Evolutionary conservation across 1,140 invertebrate species (phyloP), one percentile per base, ranked within the genome.

Genomic region (Tetragnatha versicolor): DNA sequence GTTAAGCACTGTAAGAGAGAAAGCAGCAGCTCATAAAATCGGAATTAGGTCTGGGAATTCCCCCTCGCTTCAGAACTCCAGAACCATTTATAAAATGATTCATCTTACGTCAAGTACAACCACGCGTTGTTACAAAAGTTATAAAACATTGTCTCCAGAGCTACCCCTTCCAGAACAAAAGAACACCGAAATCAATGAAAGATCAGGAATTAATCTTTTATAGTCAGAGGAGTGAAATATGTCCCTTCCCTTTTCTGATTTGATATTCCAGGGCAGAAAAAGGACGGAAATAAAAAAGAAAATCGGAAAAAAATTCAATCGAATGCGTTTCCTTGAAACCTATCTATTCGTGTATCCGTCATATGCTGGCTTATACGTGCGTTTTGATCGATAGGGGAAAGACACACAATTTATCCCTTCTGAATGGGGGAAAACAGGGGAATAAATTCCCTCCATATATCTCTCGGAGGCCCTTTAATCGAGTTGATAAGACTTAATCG

Each of bases 401-500:
- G 66, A 69, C 66, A 53, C 14, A 69, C 29, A 69, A 69, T 69
- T 69, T 69, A 69, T 69, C 66, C 66, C 27, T 69, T 33, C 37
- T 53, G 66, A 69, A 69, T 53, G 47, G 66, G 12, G 45, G 2
- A 6, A 17, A 14, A 14, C 22, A 20, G 33, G 22, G 10, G 35
- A 53, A n/a, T n/a, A 47, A 47, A 47, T 17, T 17, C 12, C 12
- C 12, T 47, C 42, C 12, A 47, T 47, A 47, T 20, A 47, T 47
- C 42, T 12, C 42, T 17, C 12, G 42, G 12, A 12, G 42, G 12
- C 20, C 14, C 39, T 73, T 51, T 73, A 73, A 73, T 73, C 53
- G 69, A 73, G 39, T 22, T 73, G 69, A 73, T 73, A 73, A 73
- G 69, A 73, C 33, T 60, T 31, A 60, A 73, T 73, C 69, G 53